These are phyloP conservation scores for cattle (Bos taurus) DNA, from an alignment of 2,113 vertebrate genomes.

Conservation along the genomic window ARS-UCD2.0 NC_037356.1:9475501-9476000, in stretches of 20 bases:
- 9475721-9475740: background rate
- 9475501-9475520: background rate
- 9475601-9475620: background rate
- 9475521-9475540: background rate
- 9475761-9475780: background rate
- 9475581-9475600: background rate
- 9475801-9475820: background rate
- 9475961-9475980: background rate
- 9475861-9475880: background rate
- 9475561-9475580: background rate
- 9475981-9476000: background rate
- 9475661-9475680: background rate
- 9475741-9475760: background rate
- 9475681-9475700: background rate
- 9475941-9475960: background rate
- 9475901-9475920: background rate
- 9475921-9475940: background rate
- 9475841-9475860: background rate
- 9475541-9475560: background rate
- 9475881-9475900: background rate
- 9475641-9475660: background rate
- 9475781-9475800: slow-evolving; percentile 7
- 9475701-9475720: background rate
- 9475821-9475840: background rate
- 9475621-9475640: background rate